Evolutionary conservation across 2,888 invertebrate genomes (phyloP), one percentile per base, ranked within the genome.

Genomic region (Monochamus alternatus): DNA sequence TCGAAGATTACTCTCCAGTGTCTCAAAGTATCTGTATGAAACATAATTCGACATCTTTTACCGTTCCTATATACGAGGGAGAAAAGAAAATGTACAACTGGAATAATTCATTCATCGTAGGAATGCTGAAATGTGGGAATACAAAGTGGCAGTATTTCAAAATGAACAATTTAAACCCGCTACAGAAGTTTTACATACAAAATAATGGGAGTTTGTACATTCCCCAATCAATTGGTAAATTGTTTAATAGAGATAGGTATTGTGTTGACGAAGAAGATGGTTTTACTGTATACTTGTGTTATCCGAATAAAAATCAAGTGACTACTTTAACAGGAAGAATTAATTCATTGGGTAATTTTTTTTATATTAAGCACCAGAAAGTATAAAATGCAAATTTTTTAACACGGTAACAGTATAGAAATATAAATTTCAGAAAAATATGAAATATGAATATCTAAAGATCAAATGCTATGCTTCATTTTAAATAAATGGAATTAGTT

Each of bases 141-240:
- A 9, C 60, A 12, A 47, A 44, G 5, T 74, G 66, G 67, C 75
- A 73, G 14, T 81, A 77, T 70, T 77, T 77, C 64, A 77, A 78
- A 74, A 70, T 79, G 51, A 72, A 81, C 52, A 75, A 76, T 1
- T 63, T 44, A 3, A 64, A 79, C 66, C 74, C 77, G 0, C 55
- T 60, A 12, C 82, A 85, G 58, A 76, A 65, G 38, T 84, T 78
- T 80, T 84, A 78, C 63, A 47, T 84, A 10, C 85, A 85, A 76
- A 79, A 78, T 65, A 80, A 83, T 67, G 85, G 85, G 9, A 52
- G 60, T 7, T 64, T 85, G 9, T 84, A 80, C 75, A 75, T 81
- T 47, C 82, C 82, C 0, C n/a, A 43, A 30, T 76, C 76, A 9
- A 71, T 60, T 2, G 70, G 62, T 22, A 77, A 66, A 51, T 75